phyloP scores from a whole-genome alignment of 2,113 vertebrate species.

The Arizona elegans region DNA sequence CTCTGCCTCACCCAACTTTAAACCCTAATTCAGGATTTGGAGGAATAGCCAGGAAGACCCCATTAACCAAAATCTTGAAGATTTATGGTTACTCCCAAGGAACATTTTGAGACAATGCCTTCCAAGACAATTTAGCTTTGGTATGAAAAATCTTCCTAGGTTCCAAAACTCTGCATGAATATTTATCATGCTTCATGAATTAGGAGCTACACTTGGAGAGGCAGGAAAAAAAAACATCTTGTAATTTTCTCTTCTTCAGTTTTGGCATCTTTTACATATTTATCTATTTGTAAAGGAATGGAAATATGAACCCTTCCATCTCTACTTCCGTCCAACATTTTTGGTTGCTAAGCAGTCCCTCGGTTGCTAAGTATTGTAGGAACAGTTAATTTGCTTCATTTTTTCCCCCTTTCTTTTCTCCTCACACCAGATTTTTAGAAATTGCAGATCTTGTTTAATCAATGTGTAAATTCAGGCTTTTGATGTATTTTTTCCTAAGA shows the following conservation, averaged over 20 bases:
- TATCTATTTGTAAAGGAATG: slow-evolving; percentile 34
- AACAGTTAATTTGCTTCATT: slow-evolving; percentile 81
- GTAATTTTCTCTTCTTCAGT: background rate
- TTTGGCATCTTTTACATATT: slow-evolving; percentile 34
- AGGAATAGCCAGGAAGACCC: background rate
- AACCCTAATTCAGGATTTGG: background rate
- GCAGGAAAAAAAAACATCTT: background rate
- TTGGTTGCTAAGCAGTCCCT: slow-evolving; percentile 81
- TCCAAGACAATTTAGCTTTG: background rate
- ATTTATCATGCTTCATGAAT: background rate
- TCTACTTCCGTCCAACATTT: slow-evolving; percentile 65
- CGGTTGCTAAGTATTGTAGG: slow-evolving; percentile 78
- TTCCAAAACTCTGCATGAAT: background rate
- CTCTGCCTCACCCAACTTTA: background rate
- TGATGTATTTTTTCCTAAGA: slow-evolving; percentile 84
- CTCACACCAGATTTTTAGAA: slow-evolving; percentile 73
- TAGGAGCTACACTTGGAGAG: accelerated
- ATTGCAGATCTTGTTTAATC: slow-evolving; percentile 83
- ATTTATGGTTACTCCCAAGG: background rate
- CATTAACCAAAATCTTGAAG: background rate
- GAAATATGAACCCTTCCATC: slow-evolving; percentile 64
- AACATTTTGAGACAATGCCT: background rate
- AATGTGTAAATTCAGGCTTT: slow-evolving; percentile 82
- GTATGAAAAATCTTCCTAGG: background rate
- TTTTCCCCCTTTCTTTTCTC: slow-evolving; percentile 56